Evolutionary conservation across 2,797 vertebrate genomes (phyloP).

Genomic region (Buceros bicornis): DNA sequence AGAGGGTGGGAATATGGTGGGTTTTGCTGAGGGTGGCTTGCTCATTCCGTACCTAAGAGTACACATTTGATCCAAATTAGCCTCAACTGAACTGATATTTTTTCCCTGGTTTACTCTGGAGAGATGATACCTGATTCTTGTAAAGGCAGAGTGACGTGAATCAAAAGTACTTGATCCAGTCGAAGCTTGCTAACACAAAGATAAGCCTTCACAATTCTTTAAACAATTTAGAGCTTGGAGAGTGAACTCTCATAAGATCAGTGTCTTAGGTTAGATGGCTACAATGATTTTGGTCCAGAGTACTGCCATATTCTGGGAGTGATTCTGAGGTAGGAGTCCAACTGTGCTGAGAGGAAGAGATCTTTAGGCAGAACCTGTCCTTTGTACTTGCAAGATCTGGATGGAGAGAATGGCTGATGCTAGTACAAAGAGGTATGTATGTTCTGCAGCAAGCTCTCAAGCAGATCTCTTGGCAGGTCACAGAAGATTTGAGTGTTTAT

Average conservation of each 20-base stretch:
- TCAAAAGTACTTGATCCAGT: not conserved
- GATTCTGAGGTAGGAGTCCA: not conserved
- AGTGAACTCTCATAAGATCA: not conserved
- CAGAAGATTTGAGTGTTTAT: not conserved
- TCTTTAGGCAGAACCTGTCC: not conserved
- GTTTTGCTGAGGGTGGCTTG: not conserved
- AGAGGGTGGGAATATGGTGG: not conserved
- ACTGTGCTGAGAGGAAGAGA: not conserved
- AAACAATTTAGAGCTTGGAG: not conserved
- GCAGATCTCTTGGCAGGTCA: not conserved
- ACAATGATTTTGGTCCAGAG: not conserved
- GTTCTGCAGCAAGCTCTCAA: not conserved
- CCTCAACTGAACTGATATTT: not conserved
- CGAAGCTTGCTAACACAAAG: not conserved
- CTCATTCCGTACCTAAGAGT: not conserved
- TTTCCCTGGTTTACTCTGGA: not conserved
- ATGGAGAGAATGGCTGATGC: not conserved
- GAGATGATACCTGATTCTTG: not conserved
- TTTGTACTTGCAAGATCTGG: not conserved
- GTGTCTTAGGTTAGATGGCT: not conserved
- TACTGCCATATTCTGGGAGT: not conserved
- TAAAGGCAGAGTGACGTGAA: not conserved
- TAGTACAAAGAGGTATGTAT: not conserved
- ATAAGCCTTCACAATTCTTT: not conserved
- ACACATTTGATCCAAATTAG: not conserved